Base-by-base conservation (phyloP, 2,113 vertebrate genomes). In the Caranx ignobilis region DNA sequence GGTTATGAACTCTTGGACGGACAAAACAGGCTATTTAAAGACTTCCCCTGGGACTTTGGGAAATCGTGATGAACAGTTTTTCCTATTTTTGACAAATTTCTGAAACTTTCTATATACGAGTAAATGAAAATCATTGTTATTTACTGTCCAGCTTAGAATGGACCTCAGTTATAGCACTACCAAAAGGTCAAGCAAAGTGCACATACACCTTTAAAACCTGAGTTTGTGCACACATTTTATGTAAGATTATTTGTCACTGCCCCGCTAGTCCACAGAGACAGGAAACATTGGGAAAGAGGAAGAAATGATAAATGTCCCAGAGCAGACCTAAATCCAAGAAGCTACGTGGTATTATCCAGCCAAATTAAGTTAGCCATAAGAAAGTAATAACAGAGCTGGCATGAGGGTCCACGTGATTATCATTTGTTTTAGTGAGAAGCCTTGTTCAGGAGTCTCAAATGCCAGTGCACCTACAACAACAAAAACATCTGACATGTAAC, bases 201-300 rank as follows among this genome's bases (percentile, higher is more conserved):
- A 63, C 4, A 11, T 12, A 32, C 34, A 3, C 0, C 45, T 48
- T 66, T 10, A 61, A 34, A 54, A 34, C 39, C 1, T 59, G 3
- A 69, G 16, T 19, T 45, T 66, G 16, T 8, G 6, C 32, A 18
- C 11, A 10, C 18, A 63, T 77, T 50, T 67, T 6, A 66, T 68
- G 45, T 16, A 13, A 68, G 31, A 35, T 60, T 11, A 67, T 71
- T 67, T 41, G 34, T 63, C 11, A 18, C 5, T 10, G n/a, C 39
- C 47, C 45, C 47, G 56, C 18, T 16, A 10, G 5, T 56, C 61
- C 39, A 61, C 31, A 45, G 45, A 70, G 16, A 68, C 16, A 45
- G 41, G 37, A 73, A 70, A 61, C 82, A 19, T 18, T 69, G 8
- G 55, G 50, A 65, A 81, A 66, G 34, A 79, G 61, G 39, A 62